A percentile compares a stretch with the other conserved stretches of the same genome.
These are phyloP conservation scores for Polyodon spathula DNA, from an alignment of 2,113 vertebrate genomes.

Conservation along the genomic window DNA sequence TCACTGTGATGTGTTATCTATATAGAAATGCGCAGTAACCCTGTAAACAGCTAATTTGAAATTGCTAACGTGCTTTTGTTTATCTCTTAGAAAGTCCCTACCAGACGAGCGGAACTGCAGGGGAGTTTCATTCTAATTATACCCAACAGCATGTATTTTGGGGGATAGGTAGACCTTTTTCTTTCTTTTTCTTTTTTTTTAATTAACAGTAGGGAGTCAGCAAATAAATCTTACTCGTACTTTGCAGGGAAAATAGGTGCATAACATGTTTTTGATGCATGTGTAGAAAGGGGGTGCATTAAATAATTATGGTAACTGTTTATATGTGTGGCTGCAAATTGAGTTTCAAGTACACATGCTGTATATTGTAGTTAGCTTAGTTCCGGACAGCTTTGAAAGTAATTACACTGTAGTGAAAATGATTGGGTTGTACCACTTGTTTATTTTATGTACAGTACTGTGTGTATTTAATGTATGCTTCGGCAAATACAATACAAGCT, in stretches of 20 bases:
- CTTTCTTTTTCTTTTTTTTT: too few species aligned
- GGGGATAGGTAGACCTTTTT: conserved; percentile 39
- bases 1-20: conserved; percentile 13
- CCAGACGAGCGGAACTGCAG: conserved; percentile 25
- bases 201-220: conserved; percentile 49
- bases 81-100: conserved; percentile 12
- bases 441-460: not conserved
- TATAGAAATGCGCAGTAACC: conserved; percentile 17
- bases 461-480: not conserved
- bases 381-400: not conserved
- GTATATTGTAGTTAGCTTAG: not conserved
- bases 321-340: conserved; percentile 14
- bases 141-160: conserved; percentile 31
- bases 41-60: conserved; percentile 19
- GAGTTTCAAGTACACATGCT: conserved; percentile 12
- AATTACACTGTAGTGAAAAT: conserved; percentile 3
- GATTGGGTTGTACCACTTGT: not conserved
- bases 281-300: conserved; percentile 42
- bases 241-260: conserved; percentile 42
- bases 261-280: conserved; percentile 42
- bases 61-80: conserved; percentile 16
- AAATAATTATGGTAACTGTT: conserved; percentile 25
- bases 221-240: conserved; percentile 54
- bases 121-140: conserved; percentile 36
- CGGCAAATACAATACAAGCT: too few species aligned